Evolutionary conservation across 1,140 invertebrate genomes (phyloP).

Genomic region (Cyclargus thomasi): DNA sequence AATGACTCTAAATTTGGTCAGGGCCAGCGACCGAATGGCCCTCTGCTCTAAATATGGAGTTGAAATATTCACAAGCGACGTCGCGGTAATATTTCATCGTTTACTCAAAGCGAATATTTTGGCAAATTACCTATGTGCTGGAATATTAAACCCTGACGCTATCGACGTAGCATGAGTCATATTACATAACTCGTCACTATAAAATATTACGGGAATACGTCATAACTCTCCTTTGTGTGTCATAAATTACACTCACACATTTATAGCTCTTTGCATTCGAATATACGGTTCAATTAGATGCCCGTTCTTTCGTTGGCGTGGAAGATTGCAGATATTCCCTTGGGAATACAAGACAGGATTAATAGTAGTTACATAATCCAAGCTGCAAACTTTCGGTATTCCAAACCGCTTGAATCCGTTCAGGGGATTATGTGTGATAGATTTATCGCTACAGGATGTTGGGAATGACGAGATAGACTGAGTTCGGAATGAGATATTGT

Average conservation of each 20-base stretch:
- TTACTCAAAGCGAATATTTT: not conserved
- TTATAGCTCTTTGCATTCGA: not conserved
- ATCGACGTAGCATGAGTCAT: not conserved
- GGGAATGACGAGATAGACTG: too few species aligned
- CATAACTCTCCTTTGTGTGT: not conserved
- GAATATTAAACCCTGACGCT: not conserved
- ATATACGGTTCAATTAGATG: not conserved
- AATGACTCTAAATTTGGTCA: not conserved
- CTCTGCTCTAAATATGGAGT: not conserved
- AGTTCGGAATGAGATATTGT: too few species aligned
- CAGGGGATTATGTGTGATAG: too few species aligned
- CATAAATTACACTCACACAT: not conserved
- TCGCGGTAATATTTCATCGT: not conserved
- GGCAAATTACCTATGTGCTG: not conserved
- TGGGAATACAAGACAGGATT: not conserved
- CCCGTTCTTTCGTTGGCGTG: not conserved
- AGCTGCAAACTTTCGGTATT: too few species aligned
- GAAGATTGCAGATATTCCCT: not conserved
- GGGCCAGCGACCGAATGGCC: not conserved
- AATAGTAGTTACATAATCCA: not conserved
- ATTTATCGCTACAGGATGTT: too few species aligned
- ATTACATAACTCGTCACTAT: too few species aligned
- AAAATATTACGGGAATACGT: not conserved
- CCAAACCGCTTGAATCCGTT: too few species aligned
- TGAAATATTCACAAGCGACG: not conserved